phyloP scores from a whole-genome alignment of 2,888 invertebrate genomes.

The Punctoribates punctum region DNA sequence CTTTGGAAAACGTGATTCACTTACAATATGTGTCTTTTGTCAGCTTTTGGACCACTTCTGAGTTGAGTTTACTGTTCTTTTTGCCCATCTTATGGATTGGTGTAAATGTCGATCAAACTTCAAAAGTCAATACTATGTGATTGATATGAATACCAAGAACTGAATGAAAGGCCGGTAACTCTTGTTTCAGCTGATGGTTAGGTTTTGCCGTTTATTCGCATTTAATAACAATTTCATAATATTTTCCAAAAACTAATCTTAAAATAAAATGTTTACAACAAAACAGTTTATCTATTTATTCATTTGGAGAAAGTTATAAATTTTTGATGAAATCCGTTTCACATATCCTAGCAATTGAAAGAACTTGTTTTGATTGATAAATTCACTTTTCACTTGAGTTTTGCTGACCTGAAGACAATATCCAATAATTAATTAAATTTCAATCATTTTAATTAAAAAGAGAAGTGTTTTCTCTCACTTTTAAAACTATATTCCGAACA shows the following conservation, averaged over 20 bases:
- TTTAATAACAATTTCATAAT: background rate
- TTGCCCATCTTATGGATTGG: constrained; percentile 69
- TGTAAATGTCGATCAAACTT: background rate
- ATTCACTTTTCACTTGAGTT: background rate
- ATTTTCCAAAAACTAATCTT: too few relatives aligned
- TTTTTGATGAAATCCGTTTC: constrained; percentile 1
- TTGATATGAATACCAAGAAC: background rate
- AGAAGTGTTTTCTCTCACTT: background rate
- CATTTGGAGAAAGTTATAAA: background rate
- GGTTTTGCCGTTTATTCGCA: background rate
- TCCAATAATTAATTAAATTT: background rate
- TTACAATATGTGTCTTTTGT: constrained; percentile 88
- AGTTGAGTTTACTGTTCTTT: constrained; percentile 92
- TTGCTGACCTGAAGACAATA: background rate
- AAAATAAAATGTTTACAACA: too few relatives aligned
- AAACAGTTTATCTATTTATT: background rate
- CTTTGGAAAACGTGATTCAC: constrained; percentile 24
- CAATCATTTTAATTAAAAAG: background rate
- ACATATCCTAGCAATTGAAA: background rate
- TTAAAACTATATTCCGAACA: background rate
- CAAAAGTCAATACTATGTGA: background rate
- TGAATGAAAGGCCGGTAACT: background rate
- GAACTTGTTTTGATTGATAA: background rate
- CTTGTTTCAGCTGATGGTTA: background rate
- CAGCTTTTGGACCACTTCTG: constrained; percentile 86